phyloP scores from a whole-genome alignment of 2,888 invertebrate genomes.

The Biston stratarius region DNA sequence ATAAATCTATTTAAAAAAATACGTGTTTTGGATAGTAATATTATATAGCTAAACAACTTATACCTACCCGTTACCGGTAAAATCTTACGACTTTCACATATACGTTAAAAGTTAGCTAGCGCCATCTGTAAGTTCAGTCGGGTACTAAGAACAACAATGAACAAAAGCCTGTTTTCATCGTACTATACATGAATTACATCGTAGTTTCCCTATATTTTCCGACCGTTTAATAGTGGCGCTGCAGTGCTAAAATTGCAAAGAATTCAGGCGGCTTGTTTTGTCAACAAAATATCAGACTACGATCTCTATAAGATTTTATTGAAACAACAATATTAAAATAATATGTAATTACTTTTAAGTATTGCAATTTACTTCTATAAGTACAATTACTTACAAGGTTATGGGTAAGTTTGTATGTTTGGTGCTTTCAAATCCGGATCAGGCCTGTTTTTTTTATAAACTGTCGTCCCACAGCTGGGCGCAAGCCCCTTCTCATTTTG shows the following conservation, averaged over 20 bases:
- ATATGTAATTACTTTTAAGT: no score
- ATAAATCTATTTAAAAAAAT: no score
- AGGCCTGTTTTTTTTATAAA: no score
- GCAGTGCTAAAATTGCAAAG: constrained; percentile 1
- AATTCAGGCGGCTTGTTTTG: not conserved
- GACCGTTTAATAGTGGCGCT: constrained; percentile 23
- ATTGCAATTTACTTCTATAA: no score
- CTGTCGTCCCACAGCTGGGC: no score
- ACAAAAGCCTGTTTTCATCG: constrained; percentile 1
- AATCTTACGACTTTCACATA: no score
- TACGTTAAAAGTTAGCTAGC: constrained; percentile 11
- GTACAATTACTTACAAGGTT: not conserved
- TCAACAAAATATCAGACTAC: not conserved
- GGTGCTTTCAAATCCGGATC: no score
- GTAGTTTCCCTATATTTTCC: not conserved
- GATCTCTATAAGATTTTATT: not conserved
- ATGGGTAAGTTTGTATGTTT: no score
- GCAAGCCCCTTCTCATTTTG: no score
- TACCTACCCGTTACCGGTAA: no score
- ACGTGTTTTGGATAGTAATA: no score
- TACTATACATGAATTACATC: not conserved
- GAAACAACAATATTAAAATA: not conserved
- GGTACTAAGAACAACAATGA: constrained; percentile 41
- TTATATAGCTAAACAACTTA: no score
- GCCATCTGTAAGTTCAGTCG: constrained; percentile 37